Conservation (phyloP, 2,113 vertebrate species). For the Anoplopoma fimbria region DNA sequence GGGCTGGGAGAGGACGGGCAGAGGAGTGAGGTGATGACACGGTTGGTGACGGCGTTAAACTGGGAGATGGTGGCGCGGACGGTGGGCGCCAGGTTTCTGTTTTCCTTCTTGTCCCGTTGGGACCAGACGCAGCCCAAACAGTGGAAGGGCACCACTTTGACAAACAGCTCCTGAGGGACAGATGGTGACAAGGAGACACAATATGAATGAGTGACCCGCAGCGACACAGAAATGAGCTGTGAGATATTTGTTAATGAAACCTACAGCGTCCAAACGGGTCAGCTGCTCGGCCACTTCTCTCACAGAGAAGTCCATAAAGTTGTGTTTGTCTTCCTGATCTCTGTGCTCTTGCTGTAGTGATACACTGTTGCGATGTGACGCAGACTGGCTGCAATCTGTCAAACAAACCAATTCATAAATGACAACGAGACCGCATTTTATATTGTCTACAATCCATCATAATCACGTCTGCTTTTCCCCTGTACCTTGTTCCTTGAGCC, state of each 20-base stretch:
- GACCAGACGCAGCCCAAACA: conserved; percentile 93
- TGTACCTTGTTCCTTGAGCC: conserved; percentile 75
- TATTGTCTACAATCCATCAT: background rate
- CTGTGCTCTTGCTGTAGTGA: conserved; percentile 22
- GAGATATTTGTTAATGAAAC: conserved; percentile 37
- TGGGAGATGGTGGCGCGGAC: conserved; percentile 91
- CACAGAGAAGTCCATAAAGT: conserved; percentile 83
- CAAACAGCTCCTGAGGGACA: conserved; percentile 85
- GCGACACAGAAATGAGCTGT: background rate
- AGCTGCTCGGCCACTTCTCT: conserved; percentile 88
- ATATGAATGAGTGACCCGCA: background rate
- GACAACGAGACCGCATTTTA: background rate
- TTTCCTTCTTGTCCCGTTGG: conserved; percentile 90
- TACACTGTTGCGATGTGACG: conserved; percentile 19
- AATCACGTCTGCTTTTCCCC: background rate
- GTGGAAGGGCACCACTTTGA: conserved; percentile 85
- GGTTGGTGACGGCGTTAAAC: conserved; percentile 89
- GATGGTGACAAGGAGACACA: background rate
- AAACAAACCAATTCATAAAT: conserved; percentile 22
- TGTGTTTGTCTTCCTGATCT: conserved; percentile 41
- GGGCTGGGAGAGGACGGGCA: conserved; percentile 57
- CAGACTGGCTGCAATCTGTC: conserved; percentile 61
- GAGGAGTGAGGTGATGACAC: conserved; percentile 89
- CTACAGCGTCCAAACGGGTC: conserved; percentile 88
- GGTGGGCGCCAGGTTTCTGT: conserved; percentile 80